Evolutionary conservation across 1,140 invertebrate genomes (phyloP).

Genomic region (Andrena cerasifolii): DNA sequence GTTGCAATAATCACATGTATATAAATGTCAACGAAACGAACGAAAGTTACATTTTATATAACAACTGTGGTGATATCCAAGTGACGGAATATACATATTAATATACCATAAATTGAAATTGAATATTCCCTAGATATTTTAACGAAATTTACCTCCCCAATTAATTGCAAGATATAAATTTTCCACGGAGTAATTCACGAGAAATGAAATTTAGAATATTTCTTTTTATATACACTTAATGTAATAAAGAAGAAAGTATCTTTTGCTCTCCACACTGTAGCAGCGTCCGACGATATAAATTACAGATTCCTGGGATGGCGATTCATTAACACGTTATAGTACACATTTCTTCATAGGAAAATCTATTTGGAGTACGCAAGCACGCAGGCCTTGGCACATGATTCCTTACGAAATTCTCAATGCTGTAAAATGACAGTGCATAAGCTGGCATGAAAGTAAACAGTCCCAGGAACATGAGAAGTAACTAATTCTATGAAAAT

Average conservation of each 20-base stretch:
- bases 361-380: constrained; percentile 41
- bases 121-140: background rate
- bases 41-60: constrained; percentile 1
- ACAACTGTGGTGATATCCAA: background rate
- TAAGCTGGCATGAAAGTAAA: constrained; percentile 6
- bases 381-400: constrained; percentile 62
- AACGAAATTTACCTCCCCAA: constrained; percentile 10
- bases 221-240: constrained; percentile 33
- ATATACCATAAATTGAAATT: background rate
- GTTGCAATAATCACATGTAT: constrained; percentile 14
- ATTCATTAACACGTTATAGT: constrained; percentile 6
- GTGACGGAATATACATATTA: constrained; percentile 6
- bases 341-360: constrained; percentile 16
- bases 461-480: constrained; percentile 42
- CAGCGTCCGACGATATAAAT: constrained; percentile 38
- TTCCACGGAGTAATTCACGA: background rate
- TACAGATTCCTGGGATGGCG: constrained; percentile 48
- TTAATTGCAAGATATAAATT: background rate
- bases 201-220: constrained; percentile 24
- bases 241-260: constrained; percentile 37
- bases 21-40: constrained; percentile 23
- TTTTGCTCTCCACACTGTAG: constrained; percentile 34
- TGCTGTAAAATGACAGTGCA: constrained; percentile 29
- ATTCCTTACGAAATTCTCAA: constrained; percentile 43
- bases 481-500: constrained; percentile 45